Percentiles rank a stretch among this genome's conserved stretches.
phyloP scores from a whole-genome alignment of 2,113 vertebrate species.

The Butorides virescens region DNA sequence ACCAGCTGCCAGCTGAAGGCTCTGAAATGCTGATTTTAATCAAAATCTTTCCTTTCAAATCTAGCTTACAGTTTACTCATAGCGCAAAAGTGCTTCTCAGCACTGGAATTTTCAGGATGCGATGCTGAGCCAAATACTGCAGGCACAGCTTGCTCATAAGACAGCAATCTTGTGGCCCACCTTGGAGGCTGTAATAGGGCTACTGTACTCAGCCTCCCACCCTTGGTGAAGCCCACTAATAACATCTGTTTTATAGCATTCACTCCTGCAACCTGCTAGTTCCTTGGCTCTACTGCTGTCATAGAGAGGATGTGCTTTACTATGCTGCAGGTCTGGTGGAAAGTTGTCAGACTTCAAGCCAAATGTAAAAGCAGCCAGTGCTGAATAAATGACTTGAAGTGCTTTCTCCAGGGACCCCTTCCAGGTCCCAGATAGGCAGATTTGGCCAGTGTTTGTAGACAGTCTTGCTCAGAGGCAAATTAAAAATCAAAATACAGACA shows the following conservation, averaged over 20 bases:
- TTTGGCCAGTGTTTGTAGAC: conserved; percentile 73
- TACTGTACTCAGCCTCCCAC: conserved; percentile 70
- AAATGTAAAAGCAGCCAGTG: conserved; percentile 66
- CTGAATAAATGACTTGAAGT: conserved; percentile 76
- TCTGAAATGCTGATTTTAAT: conserved; percentile 64
- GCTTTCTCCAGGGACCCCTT: conserved; percentile 75
- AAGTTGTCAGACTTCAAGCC: conserved; percentile 72
- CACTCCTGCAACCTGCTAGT: conserved; percentile 73
- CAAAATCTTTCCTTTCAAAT: conserved; percentile 61
- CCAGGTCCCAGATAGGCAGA: conserved; percentile 73
- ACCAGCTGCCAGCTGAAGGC: conserved; percentile 8
- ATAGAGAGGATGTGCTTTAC: conserved; percentile 71
- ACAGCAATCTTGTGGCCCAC: conserved; percentile 67
- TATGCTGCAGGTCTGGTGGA: conserved; percentile 76
- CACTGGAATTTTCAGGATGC: conserved; percentile 66
- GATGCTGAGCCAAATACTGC: conserved; percentile 56
- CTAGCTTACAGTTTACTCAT: conserved; percentile 52
- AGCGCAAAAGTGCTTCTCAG: conserved; percentile 59
- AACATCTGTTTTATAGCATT: conserved; percentile 72
- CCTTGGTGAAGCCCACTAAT: conserved; percentile 70
- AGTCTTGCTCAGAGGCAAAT: conserved; percentile 74
- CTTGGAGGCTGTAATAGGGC: conserved; percentile 69
- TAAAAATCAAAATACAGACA: conserved; percentile 81
- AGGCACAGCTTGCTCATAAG: conserved; percentile 62
- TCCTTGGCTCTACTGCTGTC: conserved; percentile 54